phyloP scores from a whole-genome alignment of 1,140 invertebrate genomes.

The Theocolax elegans region DNA sequence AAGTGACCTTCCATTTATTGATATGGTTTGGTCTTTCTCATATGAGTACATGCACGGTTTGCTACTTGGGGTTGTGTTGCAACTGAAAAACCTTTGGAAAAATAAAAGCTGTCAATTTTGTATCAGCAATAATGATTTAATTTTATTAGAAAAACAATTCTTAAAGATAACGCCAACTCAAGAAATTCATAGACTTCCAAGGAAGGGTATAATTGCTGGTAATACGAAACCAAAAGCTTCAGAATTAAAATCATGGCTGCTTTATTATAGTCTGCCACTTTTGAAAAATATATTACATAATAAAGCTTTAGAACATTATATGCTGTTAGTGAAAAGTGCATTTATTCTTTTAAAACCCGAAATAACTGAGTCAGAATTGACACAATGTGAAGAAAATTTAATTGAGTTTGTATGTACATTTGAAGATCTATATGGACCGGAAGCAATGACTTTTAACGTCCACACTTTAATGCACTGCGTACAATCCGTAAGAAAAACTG shows the following conservation, averaged over 20 bases:
- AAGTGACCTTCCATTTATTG: not conserved
- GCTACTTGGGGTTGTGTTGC: not conserved
- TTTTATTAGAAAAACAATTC: not conserved
- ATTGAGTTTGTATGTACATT: slow-evolving; percentile 11
- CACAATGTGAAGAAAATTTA: slow-evolving; percentile 26
- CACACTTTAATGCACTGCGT: not conserved
- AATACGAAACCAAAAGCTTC: not conserved
- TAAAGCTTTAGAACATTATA: slow-evolving; percentile 16
- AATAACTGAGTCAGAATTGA: slow-evolving; percentile 6
- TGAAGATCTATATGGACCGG: not conserved
- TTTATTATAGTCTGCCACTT: not conserved
- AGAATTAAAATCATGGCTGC: slow-evolving; percentile 18
- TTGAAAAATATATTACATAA: slow-evolving; percentile 5
- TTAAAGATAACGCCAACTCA: not conserved
- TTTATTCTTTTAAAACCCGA: slow-evolving; percentile 1
- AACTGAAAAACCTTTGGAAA: slow-evolving; percentile 29
- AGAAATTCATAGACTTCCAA: not conserved
- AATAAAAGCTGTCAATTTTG: not conserved
- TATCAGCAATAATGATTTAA: not conserved
- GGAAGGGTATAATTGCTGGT: not conserved
- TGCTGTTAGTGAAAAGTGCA: slow-evolving; percentile 19
- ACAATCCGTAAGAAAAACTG: not conserved
- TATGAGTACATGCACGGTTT: not conserved
- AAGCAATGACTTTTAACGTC: not conserved
- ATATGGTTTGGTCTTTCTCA: not conserved